Evolutionary conservation across 2,888 invertebrate species (phyloP).

Genomic region (Tetanocera ferruginea): DNA sequence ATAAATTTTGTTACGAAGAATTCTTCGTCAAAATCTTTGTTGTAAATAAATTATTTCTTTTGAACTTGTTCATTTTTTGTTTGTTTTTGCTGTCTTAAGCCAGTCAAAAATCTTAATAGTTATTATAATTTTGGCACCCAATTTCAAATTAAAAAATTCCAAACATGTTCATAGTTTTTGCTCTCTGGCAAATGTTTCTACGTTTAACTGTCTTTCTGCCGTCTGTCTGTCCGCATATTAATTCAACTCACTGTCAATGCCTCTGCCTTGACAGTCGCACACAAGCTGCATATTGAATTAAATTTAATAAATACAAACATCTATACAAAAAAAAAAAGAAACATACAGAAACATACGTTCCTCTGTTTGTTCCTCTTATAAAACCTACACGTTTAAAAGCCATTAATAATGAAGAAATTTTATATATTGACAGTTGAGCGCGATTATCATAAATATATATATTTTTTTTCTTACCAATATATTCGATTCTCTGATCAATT

Average conservation of each 20-base stretch:
- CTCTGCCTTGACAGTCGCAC: slow-evolving; percentile 9
- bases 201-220: background rate
- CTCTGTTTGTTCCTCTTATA: background rate
- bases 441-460: background rate
- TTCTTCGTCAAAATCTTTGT: too few species aligned
- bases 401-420: slow-evolving; percentile 34
- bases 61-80: background rate
- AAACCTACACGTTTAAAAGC: slow-evolving; percentile 25
- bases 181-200: slow-evolving; percentile 6
- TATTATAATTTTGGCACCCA: slow-evolving; percentile 14
- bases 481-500: background rate
- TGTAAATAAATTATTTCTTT: too few species aligned
- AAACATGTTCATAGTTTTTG: background rate
- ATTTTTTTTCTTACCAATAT: background rate
- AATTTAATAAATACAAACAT: background rate
- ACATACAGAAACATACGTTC: background rate
- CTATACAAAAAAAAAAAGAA: background rate
- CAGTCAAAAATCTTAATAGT: background rate
- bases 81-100: background rate
- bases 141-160: background rate
- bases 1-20: too few species aligned
- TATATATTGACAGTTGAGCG: slow-evolving; percentile 30
- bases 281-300: slow-evolving; percentile 33
- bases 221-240: background rate
- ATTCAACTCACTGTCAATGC: background rate